Conservation (phyloP, 2,888 invertebrate species). For the Eristalis arbustorum region DNA sequence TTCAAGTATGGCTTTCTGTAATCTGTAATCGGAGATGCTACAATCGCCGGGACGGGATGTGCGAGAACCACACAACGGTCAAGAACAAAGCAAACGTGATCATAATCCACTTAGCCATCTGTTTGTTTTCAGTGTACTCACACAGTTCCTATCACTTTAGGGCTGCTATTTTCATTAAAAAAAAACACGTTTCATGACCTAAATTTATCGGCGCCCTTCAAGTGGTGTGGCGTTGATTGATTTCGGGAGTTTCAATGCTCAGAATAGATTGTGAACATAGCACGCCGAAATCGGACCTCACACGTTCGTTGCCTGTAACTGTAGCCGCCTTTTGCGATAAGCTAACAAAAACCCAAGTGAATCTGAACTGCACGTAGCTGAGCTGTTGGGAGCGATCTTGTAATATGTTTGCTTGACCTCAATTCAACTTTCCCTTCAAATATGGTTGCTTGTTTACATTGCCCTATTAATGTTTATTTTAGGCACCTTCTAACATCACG, state of each 20-base stretch:
- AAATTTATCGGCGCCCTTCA: not conserved
- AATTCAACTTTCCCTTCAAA: conserved; percentile 24
- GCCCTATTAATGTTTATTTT: not conserved
- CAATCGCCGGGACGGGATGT: not conserved
- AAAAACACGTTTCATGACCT: not conserved
- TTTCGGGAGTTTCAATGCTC: not conserved
- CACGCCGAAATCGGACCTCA: not conserved
- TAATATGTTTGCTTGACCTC: conserved; percentile 23
- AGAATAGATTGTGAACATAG: not conserved
- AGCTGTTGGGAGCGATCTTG: not conserved
- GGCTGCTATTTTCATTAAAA: not conserved
- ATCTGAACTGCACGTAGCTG: not conserved
- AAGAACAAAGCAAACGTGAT: not conserved
- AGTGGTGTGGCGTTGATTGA: not conserved
- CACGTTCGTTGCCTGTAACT: not conserved
- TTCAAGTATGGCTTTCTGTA: not conserved
- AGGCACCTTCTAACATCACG: not conserved
- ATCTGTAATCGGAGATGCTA: not conserved
- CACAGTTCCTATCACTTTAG: not conserved
- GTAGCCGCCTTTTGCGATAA: not conserved
- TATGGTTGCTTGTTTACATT: conserved; percentile 10
- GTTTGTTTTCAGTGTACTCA: not conserved
- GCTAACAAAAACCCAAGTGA: not conserved
- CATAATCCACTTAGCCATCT: not conserved
- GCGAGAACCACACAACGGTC: not conserved